A percentile compares a stretch with the other conserved stretches of the same genome.
Conservation (phyloP, 1,140 invertebrate species). For the Drosophila mauritiana region DNA sequence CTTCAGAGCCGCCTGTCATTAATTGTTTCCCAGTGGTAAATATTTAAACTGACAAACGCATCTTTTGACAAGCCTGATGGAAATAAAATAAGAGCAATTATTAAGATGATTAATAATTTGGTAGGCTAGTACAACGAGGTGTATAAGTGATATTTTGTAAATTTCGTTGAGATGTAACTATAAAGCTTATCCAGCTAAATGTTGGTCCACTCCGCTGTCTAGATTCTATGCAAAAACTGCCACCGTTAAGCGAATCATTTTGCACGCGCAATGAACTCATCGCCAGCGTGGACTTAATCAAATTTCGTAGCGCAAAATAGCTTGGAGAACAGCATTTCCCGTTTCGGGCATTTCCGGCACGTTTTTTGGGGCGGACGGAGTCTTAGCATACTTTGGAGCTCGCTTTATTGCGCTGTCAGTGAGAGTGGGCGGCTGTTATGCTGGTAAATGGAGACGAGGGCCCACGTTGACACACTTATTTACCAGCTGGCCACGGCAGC, state of each 20-base stretch:
- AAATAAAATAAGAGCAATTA: too few relatives aligned
- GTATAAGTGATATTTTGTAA: too few relatives aligned
- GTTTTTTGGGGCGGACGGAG: constrained; percentile 27
- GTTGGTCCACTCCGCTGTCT: constrained; percentile 3
- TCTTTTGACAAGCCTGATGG: too few relatives aligned
- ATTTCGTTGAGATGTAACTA: too few relatives aligned
- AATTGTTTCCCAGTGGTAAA: too few relatives aligned
- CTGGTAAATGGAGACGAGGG: constrained; percentile 3
- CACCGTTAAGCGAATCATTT: constrained; percentile 40
- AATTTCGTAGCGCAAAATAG: constrained; percentile 66
- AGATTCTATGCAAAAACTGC: constrained; percentile 47
- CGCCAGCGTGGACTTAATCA: constrained; percentile 69
- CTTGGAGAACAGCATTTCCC: constrained; percentile 13
- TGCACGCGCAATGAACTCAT: constrained; percentile 68
- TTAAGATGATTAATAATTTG: too few relatives aligned
- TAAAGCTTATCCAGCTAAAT: neutral
- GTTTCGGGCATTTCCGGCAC: constrained; percentile 39
- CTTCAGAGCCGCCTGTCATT: too few relatives aligned
- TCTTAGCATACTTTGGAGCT: constrained; percentile 66
- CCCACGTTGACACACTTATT: constrained; percentile 74
- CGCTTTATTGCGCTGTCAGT: constrained; percentile 59
- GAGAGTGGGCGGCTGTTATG: neutral
- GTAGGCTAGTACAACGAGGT: too few relatives aligned
- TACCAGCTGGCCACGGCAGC: constrained; percentile 52
- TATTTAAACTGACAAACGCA: too few relatives aligned